A percentile compares a stretch with the other conserved stretches of the same genome.
These are phyloP conservation scores for Agrilus biguttatus DNA, from an alignment of 2,888 invertebrate genomes.

Conservation along the genomic window DNA sequence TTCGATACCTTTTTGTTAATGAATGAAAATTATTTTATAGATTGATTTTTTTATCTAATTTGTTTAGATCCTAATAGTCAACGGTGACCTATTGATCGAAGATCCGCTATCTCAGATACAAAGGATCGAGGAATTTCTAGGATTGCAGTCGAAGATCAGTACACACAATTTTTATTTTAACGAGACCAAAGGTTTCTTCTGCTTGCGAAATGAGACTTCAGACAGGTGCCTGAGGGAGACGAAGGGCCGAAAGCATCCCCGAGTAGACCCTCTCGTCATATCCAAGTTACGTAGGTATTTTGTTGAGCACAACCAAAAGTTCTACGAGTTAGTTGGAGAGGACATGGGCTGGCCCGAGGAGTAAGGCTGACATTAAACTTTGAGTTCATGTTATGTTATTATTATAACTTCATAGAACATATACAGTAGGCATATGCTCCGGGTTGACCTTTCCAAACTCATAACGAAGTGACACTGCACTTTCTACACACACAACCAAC, in stretches of 20 bases:
- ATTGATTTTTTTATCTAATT: no score
- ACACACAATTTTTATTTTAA: slow-evolving; percentile 92
- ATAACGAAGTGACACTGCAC: no score
- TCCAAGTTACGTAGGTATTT: slow-evolving; percentile 74
- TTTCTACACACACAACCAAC: no score
- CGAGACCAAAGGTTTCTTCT: slow-evolving; percentile 92
- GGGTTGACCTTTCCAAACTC: background rate
- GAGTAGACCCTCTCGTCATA: slow-evolving; percentile 66
- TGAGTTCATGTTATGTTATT: slow-evolving; percentile 5
- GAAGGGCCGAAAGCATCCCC: slow-evolving; percentile 70
- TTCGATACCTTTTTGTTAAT: no score
- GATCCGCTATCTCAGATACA: slow-evolving; percentile 80
- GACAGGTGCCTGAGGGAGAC: slow-evolving; percentile 75
- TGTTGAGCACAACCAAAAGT: slow-evolving; percentile 79
- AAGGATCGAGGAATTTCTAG: slow-evolving; percentile 77
- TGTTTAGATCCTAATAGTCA: slow-evolving; percentile 66
- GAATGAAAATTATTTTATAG: no score
- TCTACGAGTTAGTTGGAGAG: slow-evolving; percentile 84
- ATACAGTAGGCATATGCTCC: background rate
- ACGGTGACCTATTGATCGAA: slow-evolving; percentile 82
- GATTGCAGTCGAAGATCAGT: slow-evolving; percentile 53
- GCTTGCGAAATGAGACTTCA: slow-evolving; percentile 70
- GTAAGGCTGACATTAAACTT: slow-evolving; percentile 28
- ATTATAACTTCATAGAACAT: slow-evolving; percentile 2
- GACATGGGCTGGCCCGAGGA: slow-evolving; percentile 91